Evolutionary conservation across 2,797 vertebrate genomes (phyloP).

Genomic region (Acanthis flammea): DNA sequence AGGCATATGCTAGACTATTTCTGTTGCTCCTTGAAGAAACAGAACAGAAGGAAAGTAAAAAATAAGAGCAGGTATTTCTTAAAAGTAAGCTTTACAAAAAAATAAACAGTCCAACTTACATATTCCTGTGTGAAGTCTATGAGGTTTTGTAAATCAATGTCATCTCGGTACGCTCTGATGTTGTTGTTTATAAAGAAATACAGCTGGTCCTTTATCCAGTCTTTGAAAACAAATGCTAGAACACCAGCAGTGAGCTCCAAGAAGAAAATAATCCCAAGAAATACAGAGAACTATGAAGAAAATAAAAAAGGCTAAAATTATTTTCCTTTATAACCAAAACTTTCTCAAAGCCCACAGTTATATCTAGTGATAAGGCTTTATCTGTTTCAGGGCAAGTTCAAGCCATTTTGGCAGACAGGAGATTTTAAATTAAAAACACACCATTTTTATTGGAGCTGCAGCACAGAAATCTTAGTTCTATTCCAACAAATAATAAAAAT

Average conservation of each 20-base stretch:
- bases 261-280: slow-evolving; percentile 99
- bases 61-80: background rate
- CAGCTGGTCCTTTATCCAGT: slow-evolving; percentile 99
- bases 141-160: slow-evolving; percentile 98
- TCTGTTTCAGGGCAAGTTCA: slow-evolving; percentile 4
- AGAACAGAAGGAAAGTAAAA: background rate
- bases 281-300: slow-evolving; percentile 90
- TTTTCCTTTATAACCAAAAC: background rate
- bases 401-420: background rate
- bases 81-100: background rate
- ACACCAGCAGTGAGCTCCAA: slow-evolving; percentile 97
- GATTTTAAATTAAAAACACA: background rate
- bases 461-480: background rate
- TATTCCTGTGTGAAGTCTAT: slow-evolving; percentile 99
- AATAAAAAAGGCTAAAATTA: background rate
- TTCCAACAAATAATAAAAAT: background rate
- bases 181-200: slow-evolving; percentile 99
- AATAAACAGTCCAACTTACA: slow-evolving; percentile 78
- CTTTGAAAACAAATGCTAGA: slow-evolving; percentile 98
- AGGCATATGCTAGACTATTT: background rate
- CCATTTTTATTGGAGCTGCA: background rate
- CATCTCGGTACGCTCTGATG: slow-evolving; percentile 95
- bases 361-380: background rate
- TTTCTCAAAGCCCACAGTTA: background rate
- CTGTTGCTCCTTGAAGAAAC: background rate